Evolutionary conservation across 2,113 vertebrate species (phyloP), one percentile per base, ranked within the genome.

Genomic region (Manacus vitellinus): DNA sequence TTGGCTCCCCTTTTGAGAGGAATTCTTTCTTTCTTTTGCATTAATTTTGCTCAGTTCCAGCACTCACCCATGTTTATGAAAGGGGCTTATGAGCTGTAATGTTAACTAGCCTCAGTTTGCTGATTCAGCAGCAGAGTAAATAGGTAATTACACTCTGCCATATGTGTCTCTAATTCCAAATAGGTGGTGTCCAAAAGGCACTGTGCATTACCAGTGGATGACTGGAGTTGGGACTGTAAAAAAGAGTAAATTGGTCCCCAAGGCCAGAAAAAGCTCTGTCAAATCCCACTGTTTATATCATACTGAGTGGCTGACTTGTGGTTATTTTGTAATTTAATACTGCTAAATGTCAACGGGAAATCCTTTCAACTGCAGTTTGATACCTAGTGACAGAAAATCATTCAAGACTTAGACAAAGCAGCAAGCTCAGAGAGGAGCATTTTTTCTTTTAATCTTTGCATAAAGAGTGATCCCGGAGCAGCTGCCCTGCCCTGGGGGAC

Each of bases 221-320:
- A 85, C 94, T 95, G 89, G 94, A 94, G 80, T 94, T 96, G 92
- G 97, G 97, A 97, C 97, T 95, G 95, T 97, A 97, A 97, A 97
- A 97, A 97, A 95, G 97, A 97, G 97, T 97, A 97, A 98, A 98
- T 98, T 97, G 97, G 97, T 98, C 97, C 97, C 97, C 92, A 95
- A 97, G 97, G 97, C 97, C 95, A 95, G 94, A 96, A 97, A 96
- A 94, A 94, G 84, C 95, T 97, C 94, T 97, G 97, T 97, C 97
- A 97, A 97, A 96, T 97, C 96, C 96, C 96, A 96, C 97, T 97
- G 96, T 97, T 97, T 97, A 97, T 94, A 94, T 97, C 97, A 96
- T 97, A 97, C 96, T 96, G 96, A 97, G 97, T 96, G 96, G 85
- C 97, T 96, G 95, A 96, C 97, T 98, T 97, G 96, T 97, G 96